phyloP scores from a whole-genome alignment of 2,113 vertebrate genomes.

The Perca schrenkii region DNA sequence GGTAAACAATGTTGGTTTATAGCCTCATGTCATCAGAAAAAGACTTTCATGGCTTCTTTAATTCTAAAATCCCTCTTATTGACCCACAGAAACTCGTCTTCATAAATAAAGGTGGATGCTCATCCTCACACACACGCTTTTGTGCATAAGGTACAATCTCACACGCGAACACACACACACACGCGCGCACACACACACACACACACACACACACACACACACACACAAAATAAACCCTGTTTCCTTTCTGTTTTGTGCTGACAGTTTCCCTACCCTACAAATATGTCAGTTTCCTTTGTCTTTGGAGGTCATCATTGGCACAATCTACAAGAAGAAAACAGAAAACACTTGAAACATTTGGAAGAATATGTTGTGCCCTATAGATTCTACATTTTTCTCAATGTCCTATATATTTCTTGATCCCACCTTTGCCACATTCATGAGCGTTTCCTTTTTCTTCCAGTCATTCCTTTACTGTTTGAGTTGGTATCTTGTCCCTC shows the following conservation, averaged over 20 bases:
- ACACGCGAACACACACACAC: background rate
- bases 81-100: background rate
- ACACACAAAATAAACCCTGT: constrained; percentile 13
- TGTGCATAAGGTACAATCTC: constrained; percentile 36
- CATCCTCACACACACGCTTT: constrained; percentile 18
- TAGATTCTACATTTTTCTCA: constrained; percentile 1
- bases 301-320: constrained; percentile 50
- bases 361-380: background rate
- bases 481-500: constrained; percentile 15
- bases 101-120: constrained; percentile 1
- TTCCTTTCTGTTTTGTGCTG: constrained; percentile 44
- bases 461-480: constrained; percentile 5
- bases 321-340: constrained; percentile 42
- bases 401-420: background rate
- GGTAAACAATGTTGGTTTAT: constrained; percentile 44
- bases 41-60: constrained; percentile 10
- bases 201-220: constrained; percentile 15
- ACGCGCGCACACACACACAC: constrained; percentile 31
- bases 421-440: background rate
- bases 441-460: constrained; percentile 11
- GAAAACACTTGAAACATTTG: constrained; percentile 8
- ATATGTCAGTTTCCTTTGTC: constrained; percentile 54
- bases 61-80: background rate
- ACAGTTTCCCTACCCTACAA: constrained; percentile 32
- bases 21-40: constrained; percentile 55